Base-by-base conservation (phyloP, 1,140 invertebrate genomes). In the Drosophila simulans region DNA sequence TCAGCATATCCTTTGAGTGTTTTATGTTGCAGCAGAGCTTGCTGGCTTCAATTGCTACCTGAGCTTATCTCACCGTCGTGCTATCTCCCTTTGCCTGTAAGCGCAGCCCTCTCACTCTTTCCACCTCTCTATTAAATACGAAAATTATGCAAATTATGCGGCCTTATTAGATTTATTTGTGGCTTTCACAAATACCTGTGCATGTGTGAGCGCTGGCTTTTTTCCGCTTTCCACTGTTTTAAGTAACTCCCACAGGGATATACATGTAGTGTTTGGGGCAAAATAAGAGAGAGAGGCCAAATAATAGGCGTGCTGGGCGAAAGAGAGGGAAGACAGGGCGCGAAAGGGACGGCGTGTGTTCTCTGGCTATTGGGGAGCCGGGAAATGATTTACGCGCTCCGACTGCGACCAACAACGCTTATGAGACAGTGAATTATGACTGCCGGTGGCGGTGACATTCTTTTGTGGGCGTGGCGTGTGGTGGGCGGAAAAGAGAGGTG, bases 1-100 rank as follows among this genome's bases (percentile, higher is more conserved):
- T 89, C 84, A 89, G 84, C 84, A 89, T 89, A 90, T 89, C 84
- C 84, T 84, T 89, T 89, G 84, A 89, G 84, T 84, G 84, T 89
- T 90, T 89, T 89, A 89, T 90, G 84, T 65, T 68, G 73, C 76
- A 85, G 56, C 70, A 57, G 64, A 64, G 75, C 58, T 77, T 62
- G 65, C 76, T 63, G 55, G 62, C 83, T 76, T 82, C 83, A 86
- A 86, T 86, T 86, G 83, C 82, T 85, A 88, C 81, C 82, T 69
- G 66, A 43, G 64, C 43, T 48, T 54, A 55, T 27, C 74, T 37
- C 37, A 22, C 42, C 17, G 52, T 56, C 10, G 51, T 58, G 46
- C 58, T 13, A 17, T 48, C 27, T 42, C 35, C 55, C 58, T 54
- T 25, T 17, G 10, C 27, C 10, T 22, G 39, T 12, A 12, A 2